Percentiles rank a stretch among this genome's conserved stretches.
Evolutionary conservation across 2,888 invertebrate genomes (phyloP).

Genomic region (Drosophila atroscutellata): DNA sequence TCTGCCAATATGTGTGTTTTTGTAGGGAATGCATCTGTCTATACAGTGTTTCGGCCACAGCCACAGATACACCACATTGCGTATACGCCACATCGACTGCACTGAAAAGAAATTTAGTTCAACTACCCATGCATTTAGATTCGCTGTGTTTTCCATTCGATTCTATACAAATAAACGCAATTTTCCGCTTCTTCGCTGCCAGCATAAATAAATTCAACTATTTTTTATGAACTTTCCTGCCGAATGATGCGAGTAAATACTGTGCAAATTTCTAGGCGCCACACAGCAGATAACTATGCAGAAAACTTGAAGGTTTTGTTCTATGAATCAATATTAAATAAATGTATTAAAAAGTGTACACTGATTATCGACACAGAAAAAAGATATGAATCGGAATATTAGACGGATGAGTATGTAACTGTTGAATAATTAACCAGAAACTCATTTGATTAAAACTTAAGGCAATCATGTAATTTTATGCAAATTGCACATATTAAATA

Average conservation of each 20-base stretch:
- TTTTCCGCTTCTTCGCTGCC: constrained; percentile 31
- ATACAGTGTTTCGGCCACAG: constrained; percentile 12
- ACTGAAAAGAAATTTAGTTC: constrained; percentile 57
- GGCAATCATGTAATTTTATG: neutral
- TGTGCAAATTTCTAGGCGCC: constrained; percentile 30
- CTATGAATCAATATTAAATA: neutral
- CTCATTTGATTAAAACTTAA: neutral
- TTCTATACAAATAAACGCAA: constrained; percentile 57
- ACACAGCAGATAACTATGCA: constrained; percentile 9
- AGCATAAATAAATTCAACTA: constrained; percentile 60
- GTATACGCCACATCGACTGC: constrained; percentile 63
- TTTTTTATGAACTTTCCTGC: constrained; percentile 60
- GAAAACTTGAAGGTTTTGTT: neutral
- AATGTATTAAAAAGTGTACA: neutral
- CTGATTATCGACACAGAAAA: neutral
- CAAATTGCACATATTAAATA: neutral
- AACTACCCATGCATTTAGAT: constrained; percentile 40
- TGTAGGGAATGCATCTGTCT: constrained; percentile 3
- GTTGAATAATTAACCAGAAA: neutral
- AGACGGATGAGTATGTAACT: no score
- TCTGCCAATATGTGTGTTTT: constrained; percentile 11
- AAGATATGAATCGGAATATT: neutral
- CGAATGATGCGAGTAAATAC: constrained; percentile 20
- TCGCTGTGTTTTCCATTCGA: constrained; percentile 36
- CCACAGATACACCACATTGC: constrained; percentile 41